These are phyloP conservation scores for Puffinus mauretanicus DNA, from an alignment of 2,113 vertebrate genomes.

Conservation along the genomic window DNA sequence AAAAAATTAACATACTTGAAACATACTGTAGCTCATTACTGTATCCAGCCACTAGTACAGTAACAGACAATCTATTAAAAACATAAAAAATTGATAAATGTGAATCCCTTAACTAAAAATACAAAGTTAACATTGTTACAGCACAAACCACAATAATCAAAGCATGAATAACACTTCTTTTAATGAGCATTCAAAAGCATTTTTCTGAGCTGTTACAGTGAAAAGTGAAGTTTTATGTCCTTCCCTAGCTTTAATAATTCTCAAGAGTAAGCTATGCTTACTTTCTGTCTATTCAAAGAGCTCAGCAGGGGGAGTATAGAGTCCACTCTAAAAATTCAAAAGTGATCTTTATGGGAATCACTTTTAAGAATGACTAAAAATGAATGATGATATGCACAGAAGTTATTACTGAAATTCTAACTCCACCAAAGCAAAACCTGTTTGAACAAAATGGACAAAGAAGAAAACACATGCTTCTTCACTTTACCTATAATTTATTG, in stretches of 20 bases:
- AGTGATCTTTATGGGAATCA: neutral
- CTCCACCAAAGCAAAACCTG: neutral
- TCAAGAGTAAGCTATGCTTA: neutral
- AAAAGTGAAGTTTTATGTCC: neutral
- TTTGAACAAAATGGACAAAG: neutral
- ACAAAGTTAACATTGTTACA: neutral
- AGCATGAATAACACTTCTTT: neutral
- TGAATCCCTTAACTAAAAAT: neutral
- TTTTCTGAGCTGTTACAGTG: neutral
- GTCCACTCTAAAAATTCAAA: neutral
- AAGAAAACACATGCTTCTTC: neutral
- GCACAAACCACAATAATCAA: neutral
- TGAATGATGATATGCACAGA: neutral
- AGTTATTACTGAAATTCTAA: neutral
- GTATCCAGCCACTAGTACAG: neutral
- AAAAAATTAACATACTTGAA: neutral
- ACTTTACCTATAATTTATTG: neutral
- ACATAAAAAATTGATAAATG: neutral
- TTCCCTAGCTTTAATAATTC: neutral
- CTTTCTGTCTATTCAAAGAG: neutral
- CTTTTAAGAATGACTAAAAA: neutral
- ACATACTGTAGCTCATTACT: neutral
- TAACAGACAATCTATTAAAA: neutral
- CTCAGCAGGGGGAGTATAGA: conserved; percentile 43
- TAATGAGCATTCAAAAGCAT: neutral